These are phyloP conservation scores for Zosterops pallidus DNA, from an alignment of 2,113 vertebrate genomes.

Conservation along the genomic window DNA sequence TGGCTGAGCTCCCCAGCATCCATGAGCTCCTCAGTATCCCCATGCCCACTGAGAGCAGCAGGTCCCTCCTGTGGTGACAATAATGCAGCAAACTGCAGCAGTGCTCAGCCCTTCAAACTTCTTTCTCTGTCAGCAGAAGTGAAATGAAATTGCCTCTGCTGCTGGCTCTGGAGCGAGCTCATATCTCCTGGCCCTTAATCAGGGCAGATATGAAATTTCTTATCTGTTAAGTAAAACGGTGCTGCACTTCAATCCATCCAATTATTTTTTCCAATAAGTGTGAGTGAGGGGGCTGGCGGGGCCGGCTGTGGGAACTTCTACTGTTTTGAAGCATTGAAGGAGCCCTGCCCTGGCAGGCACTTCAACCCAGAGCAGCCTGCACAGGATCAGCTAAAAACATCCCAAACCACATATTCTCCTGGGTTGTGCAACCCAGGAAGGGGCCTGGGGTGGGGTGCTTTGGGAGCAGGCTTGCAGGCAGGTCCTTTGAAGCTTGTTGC, in stretches of 20 bases:
- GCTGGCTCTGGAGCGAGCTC: background rate
- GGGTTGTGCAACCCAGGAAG: rapidly evolving
- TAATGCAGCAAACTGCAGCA: background rate
- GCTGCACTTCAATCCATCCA: slow-evolving; percentile 58
- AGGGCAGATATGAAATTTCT: slow-evolving; percentile 61
- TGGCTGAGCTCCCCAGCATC: background rate
- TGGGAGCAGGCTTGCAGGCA: background rate
- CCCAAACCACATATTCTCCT: background rate
- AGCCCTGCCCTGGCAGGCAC: background rate
- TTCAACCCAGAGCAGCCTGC: background rate
- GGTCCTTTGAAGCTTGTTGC: background rate
- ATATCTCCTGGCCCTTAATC: slow-evolving; percentile 51
- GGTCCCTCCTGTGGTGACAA: background rate
- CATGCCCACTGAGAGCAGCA: background rate
- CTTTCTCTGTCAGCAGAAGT: slow-evolving; percentile 30
- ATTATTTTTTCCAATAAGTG: slow-evolving; percentile 57
- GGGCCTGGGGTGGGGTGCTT: background rate
- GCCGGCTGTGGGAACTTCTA: background rate
- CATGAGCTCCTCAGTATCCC: background rate
- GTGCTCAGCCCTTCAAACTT: background rate
- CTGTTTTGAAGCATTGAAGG: background rate
- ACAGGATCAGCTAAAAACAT: background rate
- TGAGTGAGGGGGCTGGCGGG: background rate
- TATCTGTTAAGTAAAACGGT: slow-evolving; percentile 58
- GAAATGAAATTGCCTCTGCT: slow-evolving; percentile 50